These are phyloP conservation scores for Hoplodrina blanda DNA, from an alignment of 2,888 invertebrate species.

Conservation along the genomic window DNA sequence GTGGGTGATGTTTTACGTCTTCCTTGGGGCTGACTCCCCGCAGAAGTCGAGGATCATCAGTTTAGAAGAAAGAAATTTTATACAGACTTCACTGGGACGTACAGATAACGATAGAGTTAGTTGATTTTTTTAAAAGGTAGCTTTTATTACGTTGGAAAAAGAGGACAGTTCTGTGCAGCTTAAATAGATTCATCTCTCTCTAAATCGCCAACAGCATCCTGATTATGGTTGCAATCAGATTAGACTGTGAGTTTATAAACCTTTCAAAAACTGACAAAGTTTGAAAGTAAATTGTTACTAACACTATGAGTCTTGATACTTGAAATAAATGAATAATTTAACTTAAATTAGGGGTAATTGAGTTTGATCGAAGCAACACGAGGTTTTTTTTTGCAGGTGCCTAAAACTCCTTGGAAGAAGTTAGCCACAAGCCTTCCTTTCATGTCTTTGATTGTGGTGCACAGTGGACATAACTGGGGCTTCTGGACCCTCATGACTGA, in stretches of 20 bases:
- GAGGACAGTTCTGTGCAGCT: no score
- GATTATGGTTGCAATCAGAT: no score
- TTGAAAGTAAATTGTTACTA: no score
- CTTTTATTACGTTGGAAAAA: no score
- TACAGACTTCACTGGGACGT: constrained; percentile 87
- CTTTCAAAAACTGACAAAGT: no score
- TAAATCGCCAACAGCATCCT: no score
- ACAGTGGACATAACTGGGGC: constrained; percentile 93
- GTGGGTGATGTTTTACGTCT: constrained; percentile 90
- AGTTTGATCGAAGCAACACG: no score
- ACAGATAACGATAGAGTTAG: constrained; percentile 6
- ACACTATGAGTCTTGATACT: no score
- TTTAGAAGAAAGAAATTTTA: constrained; percentile 92
- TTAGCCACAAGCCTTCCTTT: constrained; percentile 90
- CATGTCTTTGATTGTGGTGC: constrained; percentile 87
- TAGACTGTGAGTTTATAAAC: no score
- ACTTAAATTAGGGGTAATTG: no score
- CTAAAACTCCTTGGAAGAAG: constrained; percentile 90
- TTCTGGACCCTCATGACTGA: constrained; percentile 93
- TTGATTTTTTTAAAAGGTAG: constrained; percentile 11
- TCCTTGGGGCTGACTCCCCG: constrained; percentile 92
- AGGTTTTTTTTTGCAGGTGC: constrained; percentile 64
- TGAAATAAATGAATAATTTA: no score
- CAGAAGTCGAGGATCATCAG: constrained; percentile 90
- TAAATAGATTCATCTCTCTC: no score